A percentile compares a stretch with the other conserved stretches of the same genome.
Evolutionary conservation across 2,888 invertebrate species (phyloP).

Genomic region (Tenthredo distinguenda): DNA sequence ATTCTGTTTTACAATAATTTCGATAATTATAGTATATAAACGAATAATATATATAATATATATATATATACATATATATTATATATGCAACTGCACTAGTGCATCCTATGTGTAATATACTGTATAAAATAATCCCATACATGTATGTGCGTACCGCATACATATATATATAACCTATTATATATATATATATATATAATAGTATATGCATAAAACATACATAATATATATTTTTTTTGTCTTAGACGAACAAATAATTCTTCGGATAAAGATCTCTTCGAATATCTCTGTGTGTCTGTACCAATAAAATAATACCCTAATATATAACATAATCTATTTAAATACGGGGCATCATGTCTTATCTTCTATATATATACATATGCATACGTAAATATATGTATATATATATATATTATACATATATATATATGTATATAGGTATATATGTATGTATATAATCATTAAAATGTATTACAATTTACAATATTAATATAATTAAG

Average conservation of each 20-base stretch:
- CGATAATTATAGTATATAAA: background rate
- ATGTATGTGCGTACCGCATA: background rate
- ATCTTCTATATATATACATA: conserved; percentile 15
- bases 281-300: conserved; percentile 42
- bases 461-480: conserved; percentile 38
- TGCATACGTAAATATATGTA: background rate
- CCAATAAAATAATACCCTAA: background rate
- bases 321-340: conserved; percentile 32
- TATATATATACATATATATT: background rate
- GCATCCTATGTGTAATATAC: conserved; percentile 37
- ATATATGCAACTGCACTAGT: background rate
- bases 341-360: conserved; percentile 33
- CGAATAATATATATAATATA: background rate
- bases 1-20: background rate
- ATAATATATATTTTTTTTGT: conserved; percentile 22
- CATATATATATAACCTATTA: background rate
- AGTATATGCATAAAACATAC: background rate
- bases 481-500: conserved; percentile 19
- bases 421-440: background rate
- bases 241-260: conserved; percentile 20
- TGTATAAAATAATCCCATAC: conserved; percentile 19
- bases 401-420: background rate
- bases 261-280: background rate
- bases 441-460: background rate
- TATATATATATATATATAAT: background rate